Percentiles rank a stretch among this genome's conserved stretches.
These are phyloP conservation scores for Atopsyche davidsoni DNA, from an alignment of 1,140 invertebrate species.

Conservation along the genomic window DNA sequence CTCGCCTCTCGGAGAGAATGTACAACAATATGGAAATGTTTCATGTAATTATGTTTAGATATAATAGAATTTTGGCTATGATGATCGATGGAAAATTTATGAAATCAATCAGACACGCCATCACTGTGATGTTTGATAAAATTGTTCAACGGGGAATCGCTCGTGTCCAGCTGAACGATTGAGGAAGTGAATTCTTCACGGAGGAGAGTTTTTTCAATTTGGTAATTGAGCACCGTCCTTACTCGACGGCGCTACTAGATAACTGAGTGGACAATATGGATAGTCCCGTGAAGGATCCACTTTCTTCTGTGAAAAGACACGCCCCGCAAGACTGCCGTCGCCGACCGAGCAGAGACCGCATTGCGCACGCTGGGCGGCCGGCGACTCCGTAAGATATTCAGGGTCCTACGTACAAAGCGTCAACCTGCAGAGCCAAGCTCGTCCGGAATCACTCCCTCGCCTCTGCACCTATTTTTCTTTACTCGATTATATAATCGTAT, in stretches of 20 bases:
- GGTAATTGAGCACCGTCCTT: background rate
- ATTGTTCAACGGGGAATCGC: slow-evolving; percentile 14
- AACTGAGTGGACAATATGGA: background rate
- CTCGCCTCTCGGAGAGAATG: slow-evolving; percentile 14
- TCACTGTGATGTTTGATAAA: slow-evolving; percentile 25
- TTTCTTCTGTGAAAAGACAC: slow-evolving; percentile 10
- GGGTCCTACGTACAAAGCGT: slow-evolving; percentile 18
- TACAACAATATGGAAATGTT: slow-evolving; percentile 9
- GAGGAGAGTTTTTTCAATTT: slow-evolving; percentile 6
- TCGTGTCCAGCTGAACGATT: background rate
- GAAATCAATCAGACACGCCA: background rate
- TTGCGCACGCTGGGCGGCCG: too few relatives aligned
- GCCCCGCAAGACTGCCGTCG: too few relatives aligned
- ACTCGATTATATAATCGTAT: too few relatives aligned
- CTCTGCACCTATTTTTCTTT: too few relatives aligned
- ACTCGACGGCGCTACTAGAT: background rate
- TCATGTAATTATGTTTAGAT: background rate
- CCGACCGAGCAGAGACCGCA: too few relatives aligned
- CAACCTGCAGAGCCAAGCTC: too few relatives aligned
- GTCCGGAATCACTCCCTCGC: too few relatives aligned
- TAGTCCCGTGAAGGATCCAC: background rate
- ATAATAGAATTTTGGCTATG: slow-evolving; percentile 4
- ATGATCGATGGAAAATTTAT: slow-evolving; percentile 4
- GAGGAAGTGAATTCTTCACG: slow-evolving; percentile 4
- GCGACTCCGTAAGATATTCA: background rate